Evolutionary conservation across 1,140 invertebrate genomes (phyloP), one percentile per base, ranked within the genome.

Genomic region (Tenebrio molitor): DNA sequence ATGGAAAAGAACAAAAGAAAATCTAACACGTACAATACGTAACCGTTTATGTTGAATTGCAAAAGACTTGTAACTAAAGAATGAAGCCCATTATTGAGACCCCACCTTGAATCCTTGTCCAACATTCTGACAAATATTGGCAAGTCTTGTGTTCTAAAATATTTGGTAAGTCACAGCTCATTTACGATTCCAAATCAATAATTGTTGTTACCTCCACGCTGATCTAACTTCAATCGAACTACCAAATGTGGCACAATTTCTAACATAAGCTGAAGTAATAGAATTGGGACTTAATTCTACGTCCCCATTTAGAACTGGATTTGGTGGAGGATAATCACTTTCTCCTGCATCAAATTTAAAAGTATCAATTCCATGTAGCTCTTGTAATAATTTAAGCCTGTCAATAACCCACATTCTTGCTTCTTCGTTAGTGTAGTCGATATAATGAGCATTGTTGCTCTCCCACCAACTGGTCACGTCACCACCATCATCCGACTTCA

Each of bases 281-380:
- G 88, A 83, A 14, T 87, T 87, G 0, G 91, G 91, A 23, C 89
- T 86, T 7, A 83, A 65, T 23, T 87, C 80, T 1, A 78, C 39
- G 33, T 85, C 77, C 0, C 84, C 84, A 74, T 82, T 84, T 16
- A 78, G 15, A 15, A 46, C 42, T 5, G 42, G 5, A 66, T 71
- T 70, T 1, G 64, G 19, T 76, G 89, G 89, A 16, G 88, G 75
- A 84, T 86, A 91, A 53, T 87, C 87, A 62, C 83, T 84, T 84
- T 97, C 94, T 10, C 96, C 96, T 7, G 94, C 96, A 83, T 98
- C 97, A 80, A 97, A 97, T 81, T 98, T 98, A 73, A 96, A 95
- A 70, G 92, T 91, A 79, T 95, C 92, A 19, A 98, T 91, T 0
- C 89, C 91, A 69, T 88, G 88, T 0, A 86, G 83, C 0, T 85